Evolutionary conservation across 1,140 invertebrate species (phyloP).

Genomic region (Neodiprion virginianus): DNA sequence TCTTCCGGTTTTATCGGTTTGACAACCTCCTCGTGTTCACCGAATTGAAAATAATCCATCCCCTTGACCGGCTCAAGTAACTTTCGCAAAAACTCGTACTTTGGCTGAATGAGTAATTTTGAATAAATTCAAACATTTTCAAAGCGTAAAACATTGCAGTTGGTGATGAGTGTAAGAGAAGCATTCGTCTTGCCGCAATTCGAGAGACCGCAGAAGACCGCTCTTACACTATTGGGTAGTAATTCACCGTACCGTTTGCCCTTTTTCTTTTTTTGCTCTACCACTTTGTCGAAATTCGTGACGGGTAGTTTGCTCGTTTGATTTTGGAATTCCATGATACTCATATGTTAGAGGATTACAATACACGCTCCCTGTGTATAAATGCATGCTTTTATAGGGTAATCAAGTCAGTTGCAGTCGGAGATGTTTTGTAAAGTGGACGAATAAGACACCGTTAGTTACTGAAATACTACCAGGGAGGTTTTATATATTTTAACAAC

Average conservation of each 20-base stretch:
- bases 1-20: slow-evolving; percentile 23
- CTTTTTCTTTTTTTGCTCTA: slow-evolving; percentile 12
- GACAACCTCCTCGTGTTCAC: slow-evolving; percentile 22
- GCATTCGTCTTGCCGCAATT: slow-evolving; percentile 26
- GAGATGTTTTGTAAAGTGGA: no score
- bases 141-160: slow-evolving; percentile 30
- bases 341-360: neutral
- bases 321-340: no score
- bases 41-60: slow-evolving; percentile 18
- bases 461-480: no score
- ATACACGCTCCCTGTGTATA: neutral
- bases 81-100: slow-evolving; percentile 32
- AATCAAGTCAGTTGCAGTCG: no score
- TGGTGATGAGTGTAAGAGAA: slow-evolving; percentile 27
- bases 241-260: neutral
- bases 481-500: no score
- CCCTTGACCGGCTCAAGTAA: slow-evolving; percentile 29
- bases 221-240: slow-evolving; percentile 12
- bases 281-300: slow-evolving; percentile 25
- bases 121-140: slow-evolving; percentile 33
- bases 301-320: slow-evolving; percentile 19
- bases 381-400: no score
- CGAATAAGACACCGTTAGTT: no score
- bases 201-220: slow-evolving; percentile 14
- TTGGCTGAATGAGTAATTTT: slow-evolving; percentile 31